Percentiles rank a stretch among this genome's conserved stretches.
Evolutionary conservation across 1,140 invertebrate genomes (phyloP).

Genomic region (Ephestia elutella): DNA sequence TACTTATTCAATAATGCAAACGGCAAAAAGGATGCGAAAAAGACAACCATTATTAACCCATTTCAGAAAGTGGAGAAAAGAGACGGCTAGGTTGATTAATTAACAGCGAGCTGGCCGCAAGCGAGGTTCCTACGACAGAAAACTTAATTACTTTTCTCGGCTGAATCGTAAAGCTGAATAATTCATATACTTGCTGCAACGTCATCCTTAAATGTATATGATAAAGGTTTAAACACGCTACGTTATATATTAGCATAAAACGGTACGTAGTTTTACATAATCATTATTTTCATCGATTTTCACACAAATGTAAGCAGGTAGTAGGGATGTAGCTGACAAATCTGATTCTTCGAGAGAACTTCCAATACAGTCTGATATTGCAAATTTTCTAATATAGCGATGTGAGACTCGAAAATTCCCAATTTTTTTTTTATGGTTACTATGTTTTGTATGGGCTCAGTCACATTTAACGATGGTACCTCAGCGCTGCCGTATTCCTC

Average conservation of each 20-base stretch:
- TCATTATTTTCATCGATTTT: no score
- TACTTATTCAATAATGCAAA: slow-evolving; percentile 52
- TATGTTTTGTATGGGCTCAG: no score
- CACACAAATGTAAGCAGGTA: no score
- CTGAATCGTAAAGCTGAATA: slow-evolving; percentile 59
- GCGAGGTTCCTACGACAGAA: slow-evolving; percentile 42
- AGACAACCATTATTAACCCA: slow-evolving; percentile 57
- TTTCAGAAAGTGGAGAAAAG: slow-evolving; percentile 50
- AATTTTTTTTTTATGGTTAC: no score
- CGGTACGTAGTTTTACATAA: no score
- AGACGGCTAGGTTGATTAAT: slow-evolving; percentile 57
- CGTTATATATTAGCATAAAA: no score
- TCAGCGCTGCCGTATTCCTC: background rate
- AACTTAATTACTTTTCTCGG: slow-evolving; percentile 65
- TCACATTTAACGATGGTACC: background rate
- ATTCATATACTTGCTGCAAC: slow-evolving; percentile 45
- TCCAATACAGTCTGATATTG: no score
- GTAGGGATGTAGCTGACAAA: no score
- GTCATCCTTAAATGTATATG: slow-evolving; percentile 35
- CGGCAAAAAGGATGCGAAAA: slow-evolving; percentile 47
- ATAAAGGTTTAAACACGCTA: slow-evolving; percentile 12
- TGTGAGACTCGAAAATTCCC: no score
- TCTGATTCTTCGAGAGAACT: no score
- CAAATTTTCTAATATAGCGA: no score
- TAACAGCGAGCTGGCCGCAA: slow-evolving; percentile 53